Conservation (phyloP, 2,888 invertebrate species). For the Cheilosia scutellata region DNA sequence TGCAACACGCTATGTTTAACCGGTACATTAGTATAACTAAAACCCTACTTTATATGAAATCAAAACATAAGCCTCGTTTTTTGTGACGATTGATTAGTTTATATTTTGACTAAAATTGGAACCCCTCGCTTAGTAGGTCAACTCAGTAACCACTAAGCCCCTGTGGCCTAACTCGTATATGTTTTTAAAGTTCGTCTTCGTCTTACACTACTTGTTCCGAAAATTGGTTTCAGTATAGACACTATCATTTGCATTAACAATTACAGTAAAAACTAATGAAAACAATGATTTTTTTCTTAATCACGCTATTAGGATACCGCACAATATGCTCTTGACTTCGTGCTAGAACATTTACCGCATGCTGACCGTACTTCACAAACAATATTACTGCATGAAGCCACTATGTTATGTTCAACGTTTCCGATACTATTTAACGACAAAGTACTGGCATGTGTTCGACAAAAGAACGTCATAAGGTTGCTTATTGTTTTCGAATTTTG, state of each 20-base stretch:
- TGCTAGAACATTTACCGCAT: slow-evolving; percentile 89
- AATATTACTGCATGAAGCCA: slow-evolving; percentile 91
- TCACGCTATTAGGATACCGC: slow-evolving; percentile 88
- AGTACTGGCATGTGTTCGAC: slow-evolving; percentile 90
- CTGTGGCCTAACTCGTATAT: too few relatives aligned
- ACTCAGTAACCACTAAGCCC: too few relatives aligned
- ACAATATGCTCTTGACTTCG: slow-evolving; percentile 92
- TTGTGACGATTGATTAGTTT: too few relatives aligned
- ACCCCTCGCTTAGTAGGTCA: too few relatives aligned
- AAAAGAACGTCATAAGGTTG: slow-evolving; percentile 86
- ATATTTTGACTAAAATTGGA: too few relatives aligned
- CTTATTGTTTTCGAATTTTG: slow-evolving; percentile 9
- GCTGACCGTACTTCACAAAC: slow-evolving; percentile 91
- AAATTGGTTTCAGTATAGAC: neutral
- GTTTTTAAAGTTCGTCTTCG: too few relatives aligned
- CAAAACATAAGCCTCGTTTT: too few relatives aligned
- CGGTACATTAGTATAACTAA: too few relatives aligned
- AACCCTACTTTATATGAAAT: too few relatives aligned
- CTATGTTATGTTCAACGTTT: slow-evolving; percentile 91
- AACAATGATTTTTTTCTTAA: slow-evolving; percentile 14
- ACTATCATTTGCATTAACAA: neutral
- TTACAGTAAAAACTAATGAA: neutral
- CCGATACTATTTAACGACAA: slow-evolving; percentile 92
- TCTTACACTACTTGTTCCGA: neutral
- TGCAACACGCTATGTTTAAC: too few relatives aligned